phyloP scores from a whole-genome alignment of 37 sponge, comb jelly and placozoan species.

The Oopsacas minuta region DNA sequence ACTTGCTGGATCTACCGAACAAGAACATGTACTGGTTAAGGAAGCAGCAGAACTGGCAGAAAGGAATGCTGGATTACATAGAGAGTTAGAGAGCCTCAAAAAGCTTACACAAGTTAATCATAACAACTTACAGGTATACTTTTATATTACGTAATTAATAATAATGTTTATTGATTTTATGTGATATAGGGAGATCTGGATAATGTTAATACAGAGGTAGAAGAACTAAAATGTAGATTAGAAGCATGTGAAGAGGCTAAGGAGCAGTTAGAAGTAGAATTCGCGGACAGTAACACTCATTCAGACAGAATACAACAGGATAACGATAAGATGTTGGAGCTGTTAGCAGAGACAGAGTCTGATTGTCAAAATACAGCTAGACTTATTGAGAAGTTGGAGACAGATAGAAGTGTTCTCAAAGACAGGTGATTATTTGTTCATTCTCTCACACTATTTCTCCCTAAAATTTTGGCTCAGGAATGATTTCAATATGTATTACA shows the following conservation, averaged over 20 bases:
- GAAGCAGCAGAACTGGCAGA: constrained; percentile 32
- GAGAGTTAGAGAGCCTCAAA: constrained; percentile 31
- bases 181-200: not conserved
- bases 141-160: not conserved
- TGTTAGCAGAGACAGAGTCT: constrained; percentile 39
- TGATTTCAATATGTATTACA: too few species aligned
- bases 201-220: constrained; percentile 18
- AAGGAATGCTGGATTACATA: constrained; percentile 59
- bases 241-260: not conserved
- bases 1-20: constrained; percentile 28
- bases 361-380: constrained; percentile 32
- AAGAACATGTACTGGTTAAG: constrained; percentile 27
- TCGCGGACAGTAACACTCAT: not conserved
- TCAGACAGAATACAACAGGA: not conserved
- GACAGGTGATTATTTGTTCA: not conserved
- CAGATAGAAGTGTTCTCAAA: constrained; percentile 41
- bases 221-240: not conserved
- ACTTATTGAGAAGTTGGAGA: constrained; percentile 34
- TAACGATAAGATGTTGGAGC: constrained; percentile 23
- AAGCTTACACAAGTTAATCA: not conserved
- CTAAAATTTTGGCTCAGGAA: too few species aligned
- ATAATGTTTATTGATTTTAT: not conserved
- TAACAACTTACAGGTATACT: not conserved
- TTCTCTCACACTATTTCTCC: too few species aligned
- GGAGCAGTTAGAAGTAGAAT: constrained; percentile 13